Conservation (phyloP, 2,113 vertebrate species). For the Pontoporia blainvillei region DNA sequence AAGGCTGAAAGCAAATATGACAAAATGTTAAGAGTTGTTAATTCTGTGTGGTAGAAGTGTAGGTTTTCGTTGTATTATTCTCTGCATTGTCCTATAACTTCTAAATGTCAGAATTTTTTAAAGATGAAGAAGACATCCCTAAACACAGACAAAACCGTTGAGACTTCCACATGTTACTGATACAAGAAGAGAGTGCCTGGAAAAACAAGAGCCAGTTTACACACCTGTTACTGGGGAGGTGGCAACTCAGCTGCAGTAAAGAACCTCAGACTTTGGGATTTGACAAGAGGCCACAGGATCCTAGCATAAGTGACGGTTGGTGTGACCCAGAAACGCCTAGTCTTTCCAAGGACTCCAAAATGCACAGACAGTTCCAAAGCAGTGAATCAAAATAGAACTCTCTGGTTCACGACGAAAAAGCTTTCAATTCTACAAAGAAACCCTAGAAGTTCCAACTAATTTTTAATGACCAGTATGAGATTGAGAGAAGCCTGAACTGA, state of each 20-base stretch:
- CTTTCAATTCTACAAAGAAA: background rate
- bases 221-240: background rate
- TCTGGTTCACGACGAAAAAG: background rate
- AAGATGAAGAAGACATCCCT: background rate
- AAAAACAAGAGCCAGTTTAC: background rate
- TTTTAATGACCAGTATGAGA: conserved; percentile 30
- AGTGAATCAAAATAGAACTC: background rate
- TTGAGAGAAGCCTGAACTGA: background rate
- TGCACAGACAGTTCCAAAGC: background rate
- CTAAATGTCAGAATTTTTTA: background rate
- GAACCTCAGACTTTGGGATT: background rate
- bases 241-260: background rate
- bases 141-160: background rate
- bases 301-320: background rate
- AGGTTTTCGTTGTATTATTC: background rate
- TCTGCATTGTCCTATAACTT: background rate
- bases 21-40: background rate
- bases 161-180: background rate
- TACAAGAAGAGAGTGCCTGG: background rate
- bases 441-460: background rate
- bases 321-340: background rate
- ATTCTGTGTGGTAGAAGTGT: background rate
- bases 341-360: background rate
- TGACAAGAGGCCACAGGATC: background rate
- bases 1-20: background rate